phyloP scores from a whole-genome alignment of 2,113 vertebrate genomes.

The Hippocampus comes region DNA sequence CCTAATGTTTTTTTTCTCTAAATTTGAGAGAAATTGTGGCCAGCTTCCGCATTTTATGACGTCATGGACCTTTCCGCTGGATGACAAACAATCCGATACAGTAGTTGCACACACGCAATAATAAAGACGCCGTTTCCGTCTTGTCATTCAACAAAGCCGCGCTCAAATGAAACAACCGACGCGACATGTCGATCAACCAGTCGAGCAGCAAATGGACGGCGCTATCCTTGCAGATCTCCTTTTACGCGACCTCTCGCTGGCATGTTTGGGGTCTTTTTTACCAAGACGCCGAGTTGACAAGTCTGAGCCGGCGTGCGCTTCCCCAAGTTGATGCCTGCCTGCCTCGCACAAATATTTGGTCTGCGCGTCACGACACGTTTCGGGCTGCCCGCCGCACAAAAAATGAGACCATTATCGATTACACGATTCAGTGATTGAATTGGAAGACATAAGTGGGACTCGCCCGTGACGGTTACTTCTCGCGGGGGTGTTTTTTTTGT shows the following conservation, averaged over 20 bases:
- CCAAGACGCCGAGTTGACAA: neutral
- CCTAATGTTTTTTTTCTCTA: no score
- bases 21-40: no score
- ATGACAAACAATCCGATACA: neutral
- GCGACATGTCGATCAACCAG: neutral
- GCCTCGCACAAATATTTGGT: neutral
- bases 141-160: neutral
- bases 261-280: no score
- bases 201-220: neutral
- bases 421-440: neutral
- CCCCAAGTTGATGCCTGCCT: neutral
- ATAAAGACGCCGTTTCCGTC: neutral
- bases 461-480: neutral
- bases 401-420: neutral
- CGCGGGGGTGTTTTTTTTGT: neutral
- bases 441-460: neutral
- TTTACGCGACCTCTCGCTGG: neutral
- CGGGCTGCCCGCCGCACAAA: neutral
- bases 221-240: neutral
- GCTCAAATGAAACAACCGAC: neutral
- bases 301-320: neutral
- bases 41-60: neutral
- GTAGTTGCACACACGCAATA: neutral
- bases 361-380: neutral
- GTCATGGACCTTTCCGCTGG: neutral